Base-by-base conservation (phyloP, 2,888 invertebrate genomes). In the Strigamia transsilvanica region DNA sequence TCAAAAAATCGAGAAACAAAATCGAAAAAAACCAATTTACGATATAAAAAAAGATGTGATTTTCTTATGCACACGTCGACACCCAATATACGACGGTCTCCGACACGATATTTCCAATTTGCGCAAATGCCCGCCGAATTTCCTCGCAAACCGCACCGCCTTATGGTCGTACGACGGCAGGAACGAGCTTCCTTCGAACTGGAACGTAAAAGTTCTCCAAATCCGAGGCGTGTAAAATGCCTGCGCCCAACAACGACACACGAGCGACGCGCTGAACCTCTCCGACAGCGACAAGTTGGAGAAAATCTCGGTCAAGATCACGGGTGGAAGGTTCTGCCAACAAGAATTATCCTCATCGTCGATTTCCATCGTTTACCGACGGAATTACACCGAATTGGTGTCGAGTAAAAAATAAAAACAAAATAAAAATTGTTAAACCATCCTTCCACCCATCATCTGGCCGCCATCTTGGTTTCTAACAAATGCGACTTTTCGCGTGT, bases 1-100 rank as follows among this genome's bases (percentile, higher is more conserved):
- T 46, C 46, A 56, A 56, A n/a, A n/a, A n/a, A n/a, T n/a, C n/a
- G n/a, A n/a, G n/a, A n/a, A n/a, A n/a, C 10, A 46, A 46, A 46
- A 41, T 7, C 5, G 10, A 41, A 41, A 41, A 41, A 41, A 41
- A 13, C 15, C 15, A 13, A 3, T 51, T n/a, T 51, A 51, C 51
- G 15, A 51, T 13, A 6, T n/a, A 6, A 56, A 56, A 56, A 56
- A 56, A 21, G 56, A 56, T 2, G 56, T 18, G 5, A 56, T 56
- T 56, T 56, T 56, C 56, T 56, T 56, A 21, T 56, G 56, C n/a
- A 56, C 56, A 56, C 56, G 56, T 4, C 56, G 56, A 56, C 56
- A 56, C 4, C 56, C 56, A 21, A 18, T 18, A 21, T 18, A 56
- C 0, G 56, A 56, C 18, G 56, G 56, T 2, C 56, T 1, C n/a